A percentile compares a stretch with the other conserved stretches of the same genome.
These are phyloP conservation scores for honey bee (Apis mellifera) DNA, from an alignment of 1,140 invertebrate species.

Conservation along the genomic window Amel_HAv3.1 CM009946.2:2559501-2560000, in stretches of 20 bases:
- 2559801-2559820: neutral
- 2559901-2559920: constrained; percentile 64
- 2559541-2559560: neutral
- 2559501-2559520: neutral
- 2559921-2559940: constrained; percentile 86
- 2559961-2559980: constrained; percentile 89
- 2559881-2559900: neutral
- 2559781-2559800: neutral
- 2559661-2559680: neutral
- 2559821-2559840: neutral
- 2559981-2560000: constrained; percentile 68
- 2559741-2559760: neutral
- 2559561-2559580: neutral
- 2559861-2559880: constrained; percentile 29
- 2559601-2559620: no score
- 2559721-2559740: neutral
- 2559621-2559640: neutral
- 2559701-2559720: constrained; percentile 13
- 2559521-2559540: neutral
- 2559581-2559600: neutral
- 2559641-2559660: neutral
- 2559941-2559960: constrained; percentile 88
- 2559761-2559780: neutral
- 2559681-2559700: neutral
- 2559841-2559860: neutral